These are phyloP conservation scores for Xylota sylvarum DNA, from an alignment of 2,888 invertebrate genomes.

Conservation along the genomic window DNA sequence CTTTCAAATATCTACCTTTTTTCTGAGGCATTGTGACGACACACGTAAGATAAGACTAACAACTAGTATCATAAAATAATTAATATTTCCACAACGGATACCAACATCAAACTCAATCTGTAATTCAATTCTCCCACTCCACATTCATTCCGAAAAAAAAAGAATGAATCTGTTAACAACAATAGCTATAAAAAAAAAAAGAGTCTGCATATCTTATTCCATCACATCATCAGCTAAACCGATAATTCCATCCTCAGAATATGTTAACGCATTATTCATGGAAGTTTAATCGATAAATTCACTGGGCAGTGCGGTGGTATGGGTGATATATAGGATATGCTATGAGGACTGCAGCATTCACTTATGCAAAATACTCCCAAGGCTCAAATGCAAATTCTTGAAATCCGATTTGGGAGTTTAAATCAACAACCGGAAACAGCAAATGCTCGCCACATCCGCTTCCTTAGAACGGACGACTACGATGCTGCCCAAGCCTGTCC, in stretches of 20 bases:
- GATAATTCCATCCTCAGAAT: constrained; percentile 61
- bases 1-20: too few species aligned
- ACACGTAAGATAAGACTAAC: too few species aligned
- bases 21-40: too few species aligned
- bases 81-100: too few species aligned
- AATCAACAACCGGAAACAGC: constrained; percentile 76
- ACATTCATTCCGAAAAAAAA: neutral
- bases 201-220: constrained; percentile 29
- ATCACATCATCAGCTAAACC: constrained; percentile 43
- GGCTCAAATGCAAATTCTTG: constrained; percentile 71
- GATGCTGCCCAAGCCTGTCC: constrained; percentile 2
- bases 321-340: constrained; percentile 15
- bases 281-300: constrained; percentile 63
- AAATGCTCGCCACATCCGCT: constrained; percentile 74
- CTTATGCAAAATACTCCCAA: constrained; percentile 68
- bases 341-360: constrained; percentile 50
- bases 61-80: too few species aligned
- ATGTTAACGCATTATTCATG: constrained; percentile 59
- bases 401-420: constrained; percentile 76
- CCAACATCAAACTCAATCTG: too few species aligned
- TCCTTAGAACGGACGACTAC: constrained; percentile 38
- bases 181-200: neutral
- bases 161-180: neutral
- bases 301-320: neutral
- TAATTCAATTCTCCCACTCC: too few species aligned